Percentiles rank a stretch among this genome's conserved stretches.
phyloP scores from a whole-genome alignment of 2,888 invertebrate species.

The Colletes collaris region DNA sequence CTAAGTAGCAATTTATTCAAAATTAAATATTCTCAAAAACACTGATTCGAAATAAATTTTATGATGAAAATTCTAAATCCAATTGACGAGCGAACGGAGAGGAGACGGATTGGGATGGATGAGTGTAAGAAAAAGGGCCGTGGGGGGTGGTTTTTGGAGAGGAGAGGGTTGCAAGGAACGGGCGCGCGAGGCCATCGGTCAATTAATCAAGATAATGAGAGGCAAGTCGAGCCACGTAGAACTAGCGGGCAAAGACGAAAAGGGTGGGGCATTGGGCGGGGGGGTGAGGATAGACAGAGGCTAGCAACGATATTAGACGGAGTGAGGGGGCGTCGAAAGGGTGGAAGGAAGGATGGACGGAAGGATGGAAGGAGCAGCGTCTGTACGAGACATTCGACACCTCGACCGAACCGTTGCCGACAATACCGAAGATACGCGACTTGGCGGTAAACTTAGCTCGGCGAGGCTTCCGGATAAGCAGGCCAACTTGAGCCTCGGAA shows the following conservation, averaged over 20 bases:
- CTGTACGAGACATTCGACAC: conserved; percentile 82
- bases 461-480: conserved; percentile 78
- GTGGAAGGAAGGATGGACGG: conserved; percentile 49
- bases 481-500: conserved; percentile 73
- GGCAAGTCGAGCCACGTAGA: conserved; percentile 75
- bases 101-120: conserved; percentile 19
- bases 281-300: conserved; percentile 21
- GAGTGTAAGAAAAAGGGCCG: conserved; percentile 28
- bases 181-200: conserved; percentile 78
- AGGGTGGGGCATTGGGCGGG: conserved; percentile 39
- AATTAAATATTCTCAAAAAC: too few species aligned
- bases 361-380: conserved; percentile 71
- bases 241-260: conserved; percentile 64
- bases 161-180: conserved; percentile 3
- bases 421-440: conserved; percentile 82
- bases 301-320: conserved; percentile 14
- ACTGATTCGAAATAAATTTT: too few species aligned
- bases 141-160: conserved; percentile 1
- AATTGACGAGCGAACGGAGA: too few species aligned
- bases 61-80: too few species aligned
- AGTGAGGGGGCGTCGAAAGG: neutral
- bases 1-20: too few species aligned
- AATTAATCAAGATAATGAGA: conserved; percentile 83
- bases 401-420: conserved; percentile 78
- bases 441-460: conserved; percentile 80